Evolutionary conservation across 2,797 vertebrate species (phyloP).

Genomic region (Hydrolagus colliei): DNA sequence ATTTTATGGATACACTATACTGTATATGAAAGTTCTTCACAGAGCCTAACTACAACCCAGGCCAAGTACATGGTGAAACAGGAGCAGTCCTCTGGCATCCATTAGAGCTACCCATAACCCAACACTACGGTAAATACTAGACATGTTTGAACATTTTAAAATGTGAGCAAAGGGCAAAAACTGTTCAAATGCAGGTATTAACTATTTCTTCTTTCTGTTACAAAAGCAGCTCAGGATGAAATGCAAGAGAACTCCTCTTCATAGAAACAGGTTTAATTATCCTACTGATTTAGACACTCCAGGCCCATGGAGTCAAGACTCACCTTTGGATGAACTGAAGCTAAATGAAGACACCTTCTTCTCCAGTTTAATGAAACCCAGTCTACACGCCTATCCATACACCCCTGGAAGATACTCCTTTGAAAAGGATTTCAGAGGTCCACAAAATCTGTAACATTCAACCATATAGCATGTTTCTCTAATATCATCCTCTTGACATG

Average conservation of each 20-base stretch:
- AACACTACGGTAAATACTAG: not conserved
- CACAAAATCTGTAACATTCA: not conserved
- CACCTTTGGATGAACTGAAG: not conserved
- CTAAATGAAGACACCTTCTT: not conserved
- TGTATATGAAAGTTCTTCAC: not conserved
- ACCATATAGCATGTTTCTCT: not conserved
- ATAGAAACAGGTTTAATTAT: not conserved
- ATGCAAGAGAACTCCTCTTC: not conserved
- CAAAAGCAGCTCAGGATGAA: conserved; percentile 6
- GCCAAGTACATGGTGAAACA: not conserved
- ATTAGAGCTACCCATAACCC: not conserved
- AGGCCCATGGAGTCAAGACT: not conserved
- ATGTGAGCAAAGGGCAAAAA: not conserved
- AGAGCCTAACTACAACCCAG: not conserved
- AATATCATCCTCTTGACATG: not conserved
- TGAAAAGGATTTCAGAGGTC: not conserved
- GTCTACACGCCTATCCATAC: not conserved
- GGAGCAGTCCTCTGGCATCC: not conserved
- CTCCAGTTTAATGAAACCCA: not conserved
- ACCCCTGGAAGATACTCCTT: not conserved
- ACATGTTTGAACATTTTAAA: conserved; percentile 12
- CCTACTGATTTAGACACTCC: not conserved
- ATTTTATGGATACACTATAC: not conserved
- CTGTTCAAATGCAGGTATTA: not conserved
- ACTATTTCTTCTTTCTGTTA: not conserved